phyloP scores from a whole-genome alignment of 2,113 vertebrate species.

The Gambusia holbrooki region DNA sequence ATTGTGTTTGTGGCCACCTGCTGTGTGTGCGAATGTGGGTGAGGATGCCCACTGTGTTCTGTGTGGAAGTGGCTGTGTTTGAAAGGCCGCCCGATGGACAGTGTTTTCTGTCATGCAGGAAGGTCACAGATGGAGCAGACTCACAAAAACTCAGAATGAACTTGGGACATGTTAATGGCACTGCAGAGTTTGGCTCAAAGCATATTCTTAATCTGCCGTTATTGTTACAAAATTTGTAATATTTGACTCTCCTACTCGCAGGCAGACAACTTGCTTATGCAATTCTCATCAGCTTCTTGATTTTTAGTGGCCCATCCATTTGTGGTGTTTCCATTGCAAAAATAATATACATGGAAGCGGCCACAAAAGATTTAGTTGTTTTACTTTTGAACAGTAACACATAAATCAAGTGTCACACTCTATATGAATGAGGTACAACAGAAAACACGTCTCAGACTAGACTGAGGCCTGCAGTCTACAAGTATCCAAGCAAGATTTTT shows the following conservation, averaged over 20 bases:
- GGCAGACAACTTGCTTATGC: background rate
- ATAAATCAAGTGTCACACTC: background rate
- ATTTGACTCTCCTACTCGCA: background rate
- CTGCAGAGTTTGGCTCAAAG: background rate
- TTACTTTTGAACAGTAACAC: background rate
- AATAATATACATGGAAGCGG: background rate
- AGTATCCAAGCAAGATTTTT: background rate
- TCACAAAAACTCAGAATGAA: background rate
- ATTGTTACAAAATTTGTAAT: background rate
- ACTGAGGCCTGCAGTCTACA: background rate
- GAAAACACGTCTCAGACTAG: background rate
- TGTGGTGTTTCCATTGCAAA: background rate
- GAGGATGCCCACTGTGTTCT: no score
- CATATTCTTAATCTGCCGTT: background rate
- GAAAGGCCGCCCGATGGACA: slow-evolving; percentile 35
- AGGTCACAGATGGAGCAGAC: slow-evolving; percentile 40
- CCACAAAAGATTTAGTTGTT: no score
- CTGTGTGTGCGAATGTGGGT: slow-evolving; percentile 29
- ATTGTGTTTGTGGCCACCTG: slow-evolving; percentile 64
- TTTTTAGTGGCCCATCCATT: background rate
- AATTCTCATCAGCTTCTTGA: background rate
- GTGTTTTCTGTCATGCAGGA: slow-evolving; percentile 39
- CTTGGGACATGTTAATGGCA: background rate
- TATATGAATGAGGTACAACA: no score
- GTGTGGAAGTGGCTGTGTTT: slow-evolving; percentile 20